Conservation (phyloP, 2,797 vertebrate species). For the Periparus ater region DNA sequence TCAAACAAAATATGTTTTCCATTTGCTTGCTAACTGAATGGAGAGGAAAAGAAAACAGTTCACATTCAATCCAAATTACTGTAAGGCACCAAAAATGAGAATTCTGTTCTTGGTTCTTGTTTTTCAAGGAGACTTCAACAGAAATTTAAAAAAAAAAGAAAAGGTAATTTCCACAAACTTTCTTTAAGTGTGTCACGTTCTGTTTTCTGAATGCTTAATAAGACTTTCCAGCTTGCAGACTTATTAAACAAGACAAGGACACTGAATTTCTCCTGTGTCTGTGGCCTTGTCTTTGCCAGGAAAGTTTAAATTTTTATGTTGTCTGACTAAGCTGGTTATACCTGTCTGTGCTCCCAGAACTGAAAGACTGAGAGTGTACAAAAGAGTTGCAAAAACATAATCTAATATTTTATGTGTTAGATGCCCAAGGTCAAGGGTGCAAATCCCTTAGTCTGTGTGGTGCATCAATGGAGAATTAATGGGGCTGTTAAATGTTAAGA, state of each 20-base stretch:
- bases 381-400: constrained; percentile 3
- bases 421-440: constrained; percentile 45
- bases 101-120: neutral
- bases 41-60: neutral
- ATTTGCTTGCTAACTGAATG: neutral
- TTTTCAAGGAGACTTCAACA: neutral
- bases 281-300: neutral
- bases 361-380: neutral
- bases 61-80: neutral
- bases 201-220: constrained; percentile 49
- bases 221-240: neutral
- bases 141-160: neutral
- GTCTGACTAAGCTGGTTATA: constrained; percentile 34
- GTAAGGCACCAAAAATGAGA: neutral
- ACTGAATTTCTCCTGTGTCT: constrained; percentile 20
- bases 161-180: neutral
- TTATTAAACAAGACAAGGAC: constrained; percentile 58
- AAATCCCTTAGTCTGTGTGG: constrained; percentile 17
- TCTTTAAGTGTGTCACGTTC: neutral
- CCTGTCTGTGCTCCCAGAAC: neutral
- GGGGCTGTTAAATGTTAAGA: constrained; percentile 52
- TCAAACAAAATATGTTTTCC: neutral
- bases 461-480: constrained; percentile 41
- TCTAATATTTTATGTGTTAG: constrained; percentile 12
- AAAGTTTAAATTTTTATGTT: constrained; percentile 55